Evolutionary conservation across 2,888 invertebrate genomes (phyloP), one percentile per base, ranked within the genome.

Genomic region (Mactromeris polynyma): DNA sequence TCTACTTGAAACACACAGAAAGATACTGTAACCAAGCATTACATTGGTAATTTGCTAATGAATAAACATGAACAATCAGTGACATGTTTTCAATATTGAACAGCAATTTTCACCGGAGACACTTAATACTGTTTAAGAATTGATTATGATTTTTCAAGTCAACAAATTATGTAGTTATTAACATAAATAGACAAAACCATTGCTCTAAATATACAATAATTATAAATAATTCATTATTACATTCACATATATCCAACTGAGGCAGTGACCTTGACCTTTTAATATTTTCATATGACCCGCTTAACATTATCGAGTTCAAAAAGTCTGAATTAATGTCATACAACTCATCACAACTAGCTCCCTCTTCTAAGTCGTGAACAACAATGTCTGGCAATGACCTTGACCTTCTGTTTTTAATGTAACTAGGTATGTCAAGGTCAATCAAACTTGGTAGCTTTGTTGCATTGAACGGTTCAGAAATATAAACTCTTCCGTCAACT

Each of bases 381-480:
- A 33, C 33, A 51, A 79, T 79, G n/a, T 51, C 17, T 0, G 54
- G 33, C 40, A 83, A 42, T 42, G 83, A 83, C 58, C 58, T 81
- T 83, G 83, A 83, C 40, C 83, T 69, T 42, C 69, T 38, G 21
- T n/a, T 14, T 58, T 17, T 19, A 1, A 36, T 1, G 38, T 19
- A n/a, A n/a, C n/a, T 33, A 42, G 11, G 33, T 17, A n/a, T 11
- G 9, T 82, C 82, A 54, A 87, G 36, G 14, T 89, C 86, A 40
- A 86, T 38, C 38, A 90, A 64, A 83, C 58, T 83, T 58, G 90
- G 90, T n/a, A 90, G 64, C 73, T 83, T 87, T 17, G 82, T 46
- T 51, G 79, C 82, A 88, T 87, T 87, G 54, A 90, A 90, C 2
- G 90, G 90, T n/a, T 90, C 88, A 0, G 90, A 90, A 46, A 90